Evolutionary conservation across 2,888 invertebrate species (phyloP), one percentile per base, ranked within the genome.

Genomic region (Hermaeophaga mercurialis): DNA sequence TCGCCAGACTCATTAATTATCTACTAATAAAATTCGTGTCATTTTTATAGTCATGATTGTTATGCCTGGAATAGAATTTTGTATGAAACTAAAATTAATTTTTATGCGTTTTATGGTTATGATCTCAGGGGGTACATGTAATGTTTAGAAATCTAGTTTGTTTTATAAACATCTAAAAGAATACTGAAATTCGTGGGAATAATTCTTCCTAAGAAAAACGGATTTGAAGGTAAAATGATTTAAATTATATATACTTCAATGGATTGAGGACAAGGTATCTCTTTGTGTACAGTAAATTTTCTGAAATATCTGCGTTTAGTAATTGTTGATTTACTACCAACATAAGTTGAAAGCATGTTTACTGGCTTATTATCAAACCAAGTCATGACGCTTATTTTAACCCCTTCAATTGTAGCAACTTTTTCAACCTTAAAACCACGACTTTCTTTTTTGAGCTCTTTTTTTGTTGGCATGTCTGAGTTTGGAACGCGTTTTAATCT

Each of bases 321-420:
- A 8, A 24, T 43, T 11, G 15, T 43, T n/a, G 52, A 44, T 18
- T 44, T 9, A 22, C 22, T 44, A 19, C 53, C 43, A 22, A 44
- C 44, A 19, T 43, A 53, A 28, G 44, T 26, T 6, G 44, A 43
- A 14, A 33, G 12, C 26, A 53, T 39, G 14, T 28, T 31, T n/a
- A 53, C 44, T 19, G 12, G 14, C 31, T 44, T 53, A 15, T 53
- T 53, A 15, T 43, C 53, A 41, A 38, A 24, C 52, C 52, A 52
- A 9, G 39, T 43, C 18, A 43, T 22, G 18, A 33, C 26, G 17
- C 28, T 17, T 19, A 53, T 12, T 17, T 46, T 46, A 18, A 46
- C 33, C 14, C 17, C 17, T 5, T 46, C 46, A 14, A 28, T 33
- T 39, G 18, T 18, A 9, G 39, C 19, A 39, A 19, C 19, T 39